Base-by-base conservation (phyloP, 2,888 invertebrate genomes). In the Ptilodon capucinus region DNA sequence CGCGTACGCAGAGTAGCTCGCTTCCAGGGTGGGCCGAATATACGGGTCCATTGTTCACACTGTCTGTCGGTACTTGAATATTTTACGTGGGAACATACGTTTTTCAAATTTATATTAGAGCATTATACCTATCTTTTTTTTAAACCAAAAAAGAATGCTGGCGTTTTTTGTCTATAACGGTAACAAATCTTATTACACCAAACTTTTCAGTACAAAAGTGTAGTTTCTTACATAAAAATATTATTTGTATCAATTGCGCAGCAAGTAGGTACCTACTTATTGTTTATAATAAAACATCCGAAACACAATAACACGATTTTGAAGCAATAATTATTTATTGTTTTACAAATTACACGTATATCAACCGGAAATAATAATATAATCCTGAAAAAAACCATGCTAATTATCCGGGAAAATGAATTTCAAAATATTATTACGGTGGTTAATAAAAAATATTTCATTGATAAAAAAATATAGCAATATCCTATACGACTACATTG, bases 21-120 rank as follows among this genome's bases (percentile, higher is more conserved):
- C 42, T 77, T 78, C 68, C 85, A 57, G 87, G 87, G 90, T 86
- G 87, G 88, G 70, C 84, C 60, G 62, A 68, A 64, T 60, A 88
- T 89, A 87, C 84, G 89, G 89, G 89, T 65, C 75, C 74, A 89
- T 89, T 90, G 88, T 89, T 80, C 55, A 42, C 55, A 81, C 44
- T 35, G 19, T 21, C 11, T 48, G 67, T 56, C 60, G 65, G 70
- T 68, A 64, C 75, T 68, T 75, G 60, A 73, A 68, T 69, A 62
- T 70, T 57, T 7, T 13, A 79, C 86, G 86, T 89, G 89, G 83
- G 88, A 89, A 84, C 6, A 35, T 35, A 4, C 1, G 4, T 9
- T 9, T 17, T 11, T 17, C 9, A 9, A 25, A 8, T 3, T 2
- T 25, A 2, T 9, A 11, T 25, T 7, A 3, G 1, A 11, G 25